phyloP scores from a whole-genome alignment of 2,797 vertebrate genomes.

The Sebastes paucispinis region DNA sequence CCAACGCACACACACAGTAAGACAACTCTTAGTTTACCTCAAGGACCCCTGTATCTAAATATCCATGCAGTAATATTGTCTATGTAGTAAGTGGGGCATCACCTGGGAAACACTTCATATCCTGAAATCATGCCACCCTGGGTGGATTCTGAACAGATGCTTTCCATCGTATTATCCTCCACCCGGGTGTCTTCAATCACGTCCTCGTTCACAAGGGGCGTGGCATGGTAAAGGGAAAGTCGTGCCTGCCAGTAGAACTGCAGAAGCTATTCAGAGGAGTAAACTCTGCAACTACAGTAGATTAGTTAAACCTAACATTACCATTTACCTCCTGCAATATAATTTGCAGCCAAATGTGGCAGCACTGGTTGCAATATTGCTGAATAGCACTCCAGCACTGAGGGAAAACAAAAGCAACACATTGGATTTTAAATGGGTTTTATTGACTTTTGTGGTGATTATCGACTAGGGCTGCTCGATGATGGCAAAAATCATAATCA shows the following conservation, averaged over 20 bases:
- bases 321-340: not conserved
- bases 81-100: not conserved
- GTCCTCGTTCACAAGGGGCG: not conserved
- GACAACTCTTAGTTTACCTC: not conserved
- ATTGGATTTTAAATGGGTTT: not conserved
- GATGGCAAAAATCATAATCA: too few relatives aligned
- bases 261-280: not conserved
- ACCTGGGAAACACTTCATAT: not conserved
- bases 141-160: constrained; percentile 3
- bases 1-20: not conserved
- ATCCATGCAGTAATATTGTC: not conserved
- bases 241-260: not conserved
- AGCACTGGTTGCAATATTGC: not conserved
- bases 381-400: not conserved
- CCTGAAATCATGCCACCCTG: not conserved
- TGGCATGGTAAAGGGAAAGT: not conserved
- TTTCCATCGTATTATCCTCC: not conserved
- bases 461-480: not conserved
- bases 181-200: not conserved
- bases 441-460: not conserved
- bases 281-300: not conserved
- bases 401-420: not conserved
- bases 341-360: not conserved
- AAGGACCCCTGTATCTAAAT: not conserved
- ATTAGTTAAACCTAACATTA: not conserved